Evolutionary conservation across 2,113 vertebrate species (phyloP).

Genomic region (Zosterops japonicus): DNA sequence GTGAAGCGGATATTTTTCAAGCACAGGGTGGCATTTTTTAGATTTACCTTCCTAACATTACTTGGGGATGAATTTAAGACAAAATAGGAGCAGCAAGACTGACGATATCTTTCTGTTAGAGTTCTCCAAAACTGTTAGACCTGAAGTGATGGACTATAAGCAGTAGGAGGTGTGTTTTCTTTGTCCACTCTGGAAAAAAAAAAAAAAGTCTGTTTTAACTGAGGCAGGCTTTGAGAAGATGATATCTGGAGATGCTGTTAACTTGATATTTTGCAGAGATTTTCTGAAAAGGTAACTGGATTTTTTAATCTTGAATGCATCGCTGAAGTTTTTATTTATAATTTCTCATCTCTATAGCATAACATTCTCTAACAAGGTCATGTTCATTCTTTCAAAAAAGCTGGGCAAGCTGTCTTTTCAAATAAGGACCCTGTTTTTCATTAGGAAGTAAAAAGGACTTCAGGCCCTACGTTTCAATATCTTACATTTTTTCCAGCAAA

Average conservation of each 20-base stretch:
- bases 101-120: background rate
- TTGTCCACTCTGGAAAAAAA: background rate
- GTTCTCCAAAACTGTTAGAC: background rate
- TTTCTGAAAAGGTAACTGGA: background rate
- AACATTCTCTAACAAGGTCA: background rate
- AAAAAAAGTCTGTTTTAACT: background rate
- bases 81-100: background rate
- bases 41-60: background rate
- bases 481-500: background rate
- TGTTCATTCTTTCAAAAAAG: background rate
- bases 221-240: background rate
- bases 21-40: background rate
- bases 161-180: background rate
- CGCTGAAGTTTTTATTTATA: background rate
- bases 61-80: background rate
- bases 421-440: background rate
- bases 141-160: background rate
- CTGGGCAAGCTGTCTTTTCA: background rate
- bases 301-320: background rate
- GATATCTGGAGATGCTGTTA: background rate
- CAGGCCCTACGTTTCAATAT: background rate
- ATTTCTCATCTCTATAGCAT: background rate
- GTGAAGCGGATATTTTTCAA: constrained; percentile 3
- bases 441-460: background rate
- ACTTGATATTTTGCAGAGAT: background rate